Conservation (phyloP, 2,113 vertebrate genomes). For the Hypocryptadius cinnamomeus region DNA sequence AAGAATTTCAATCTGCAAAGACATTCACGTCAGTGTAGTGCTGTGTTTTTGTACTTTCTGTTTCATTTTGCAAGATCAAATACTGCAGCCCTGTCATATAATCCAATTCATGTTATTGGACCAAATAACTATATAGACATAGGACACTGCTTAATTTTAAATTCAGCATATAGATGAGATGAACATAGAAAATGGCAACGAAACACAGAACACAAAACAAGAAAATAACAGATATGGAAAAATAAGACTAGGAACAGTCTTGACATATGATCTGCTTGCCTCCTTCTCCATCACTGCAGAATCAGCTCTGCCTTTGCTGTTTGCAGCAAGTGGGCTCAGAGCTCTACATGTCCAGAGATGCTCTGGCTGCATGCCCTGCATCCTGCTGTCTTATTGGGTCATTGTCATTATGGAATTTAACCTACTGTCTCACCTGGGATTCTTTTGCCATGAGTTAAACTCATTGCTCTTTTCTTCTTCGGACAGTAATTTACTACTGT, state of each 20-base stretch:
- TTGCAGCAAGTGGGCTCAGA: not conserved
- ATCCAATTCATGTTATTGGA: not conserved
- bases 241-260: not conserved
- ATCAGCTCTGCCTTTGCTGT: not conserved
- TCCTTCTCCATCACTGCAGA: not conserved
- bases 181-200: not conserved
- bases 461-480: not conserved
- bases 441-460: not conserved
- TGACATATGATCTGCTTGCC: not conserved
- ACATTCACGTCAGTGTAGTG: accelerated
- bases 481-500: not conserved
- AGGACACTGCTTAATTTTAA: not conserved
- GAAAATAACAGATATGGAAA: not conserved
- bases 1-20: not conserved
- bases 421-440: not conserved
- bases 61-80: not conserved
- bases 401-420: not conserved
- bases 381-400: not conserved
- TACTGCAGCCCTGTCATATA: not conserved
- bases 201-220: not conserved
- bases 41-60: not conserved
- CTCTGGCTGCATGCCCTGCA: not conserved
- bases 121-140: not conserved
- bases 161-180: not conserved
- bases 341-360: not conserved